Evolutionary conservation across 2,888 invertebrate genomes (phyloP), one percentile per base, ranked within the genome.

Genomic region (Drosophila engyochracea): DNA sequence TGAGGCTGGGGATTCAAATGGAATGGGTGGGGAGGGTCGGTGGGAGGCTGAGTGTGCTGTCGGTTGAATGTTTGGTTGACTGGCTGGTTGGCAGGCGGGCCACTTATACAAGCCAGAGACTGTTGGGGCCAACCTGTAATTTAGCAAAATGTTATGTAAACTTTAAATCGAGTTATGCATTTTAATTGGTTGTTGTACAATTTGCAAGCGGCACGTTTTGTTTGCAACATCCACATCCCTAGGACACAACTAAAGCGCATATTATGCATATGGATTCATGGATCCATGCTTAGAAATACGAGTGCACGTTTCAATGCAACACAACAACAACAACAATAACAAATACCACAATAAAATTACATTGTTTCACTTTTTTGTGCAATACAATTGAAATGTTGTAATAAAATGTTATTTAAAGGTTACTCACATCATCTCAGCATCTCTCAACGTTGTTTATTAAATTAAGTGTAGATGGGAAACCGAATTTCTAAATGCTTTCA

Each of bases 91-190:
- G 67, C 55, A 53, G 73, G 63, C 70, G 64, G 82, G 87, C 90
- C 85, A 90, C 88, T 85, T 85, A 85, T 79, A 88, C 90, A 85
- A 85, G 90, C 76, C 82, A 70, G 75, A 75, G 80, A 70, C 62
- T 70, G 89, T 49, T 60, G 49, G 60, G 57, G 68, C 74, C 82
- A 86, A 86, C 89, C 91, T 84, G 91, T 90, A 88, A 86, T 86
- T 86, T 85, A 83, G 82, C 82, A 90, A 90, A 89, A 87, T 89
- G 86, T 87, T 90, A 89, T 87, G 89, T 87, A 87, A 87, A 91
- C 91, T 89, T 90, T 91, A 91, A 88, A 88, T 89, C 87, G 85
- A 88, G 87, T 91, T 88, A 88, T 90, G 91, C 87, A 88, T 90
- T 88, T 88, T 91, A 88, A 88, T 88, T 88, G 91, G 87, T 89